Base-by-base conservation (phyloP, 2,113 vertebrate genomes). In the Lepisosteus osseus region DNA sequence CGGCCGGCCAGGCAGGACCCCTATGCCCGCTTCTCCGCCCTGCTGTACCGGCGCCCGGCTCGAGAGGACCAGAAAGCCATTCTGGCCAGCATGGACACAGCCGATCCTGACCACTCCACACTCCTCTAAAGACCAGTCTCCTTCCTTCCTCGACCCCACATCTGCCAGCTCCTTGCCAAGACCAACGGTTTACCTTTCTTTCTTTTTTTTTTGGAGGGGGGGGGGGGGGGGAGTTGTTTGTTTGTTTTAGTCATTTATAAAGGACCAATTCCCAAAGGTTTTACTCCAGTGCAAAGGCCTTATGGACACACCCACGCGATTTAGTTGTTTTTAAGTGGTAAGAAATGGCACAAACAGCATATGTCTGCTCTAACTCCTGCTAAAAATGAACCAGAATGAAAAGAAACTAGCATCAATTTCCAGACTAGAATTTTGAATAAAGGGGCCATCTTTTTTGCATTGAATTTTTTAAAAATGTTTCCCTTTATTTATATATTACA, bases 51-150 rank as follows among this genome's bases (percentile, higher is more conserved):
- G 80, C 93, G 94, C 86, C 90, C 91, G 82, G 92, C 93, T 0
- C 85, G 83, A 78, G 96, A 98, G 83, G 97, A 99, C 88, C 94
- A 95, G 92, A 95, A 93, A 59, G 95, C 94, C 63, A 98, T 98
- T 76, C 91, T 98, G 90, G 94, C 93, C 89, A 94, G 94, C 64
- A 90, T 94, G 83, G 96, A 98, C 87, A 93, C 91, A 0, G 94
- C 95, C 0, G 94, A 94, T 81, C 85, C 90, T 54, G 95, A 95
- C 75, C 96, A 98, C 4, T 94, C 95, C 82, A 97, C 96, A 76
- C 87, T 97, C 82, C 95, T 90, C 82, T 98, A 92, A 93, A 77
- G 74, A 14, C 63, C 42, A 62, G 43, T 45, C 67, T 13, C 41
- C 77, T 12, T n/a, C 3, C 56, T n/a, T 13, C 56, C n/a, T 4